Evolutionary conservation across 1,140 invertebrate species (phyloP), one percentile per base, ranked within the genome.

Genomic region (Homalodisca vitripennis): DNA sequence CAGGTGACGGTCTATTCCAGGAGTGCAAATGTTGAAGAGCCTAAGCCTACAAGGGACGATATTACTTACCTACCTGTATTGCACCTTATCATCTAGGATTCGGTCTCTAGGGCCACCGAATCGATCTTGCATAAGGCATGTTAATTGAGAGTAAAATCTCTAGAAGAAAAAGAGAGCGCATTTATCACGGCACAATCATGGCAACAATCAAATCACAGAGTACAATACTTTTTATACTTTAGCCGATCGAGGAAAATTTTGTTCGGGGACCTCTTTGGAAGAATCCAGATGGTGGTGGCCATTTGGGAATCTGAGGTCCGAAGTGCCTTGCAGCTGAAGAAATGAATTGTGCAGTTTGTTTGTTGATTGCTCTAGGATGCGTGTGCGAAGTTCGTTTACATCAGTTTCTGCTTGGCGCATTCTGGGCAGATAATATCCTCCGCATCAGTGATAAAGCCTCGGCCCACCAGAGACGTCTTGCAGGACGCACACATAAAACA

Each of bases 401-500:
- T 60, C 22, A 60, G 27, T 26, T 60, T 60, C 34, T 41, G 34
- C 34, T 41, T 41, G 34, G 34, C 34, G 17, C 34, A 41, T 17
- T 41, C 34, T 6, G 34, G 34, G 82, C 98, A 99, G 76, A 99
- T 91, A 79, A 99, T 98, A 80, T 99, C 95, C 70, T 92, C 90
- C 3, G 86, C 93, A 79, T 99, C 97, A 76, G 97, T 98, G 82
- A 99, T 98, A 85, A 99, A 99, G 70, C 98, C 98, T 78, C 95
- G 93, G 70, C 97, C 97, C 26, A 99, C 97, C 75, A 99, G 86
- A 51, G 94, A 96, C 55, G 90, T 89, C 78, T 94, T 92, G 86
- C 98, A 99, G 73, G 90, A 89, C 75, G 94, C 93, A 83, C 98
- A 99, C 79, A 95, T 92, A 86, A 99, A 99, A 84, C 98, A 99